Base-by-base conservation (phyloP, 2,113 vertebrate species). In the Platysteira castanea region DNA sequence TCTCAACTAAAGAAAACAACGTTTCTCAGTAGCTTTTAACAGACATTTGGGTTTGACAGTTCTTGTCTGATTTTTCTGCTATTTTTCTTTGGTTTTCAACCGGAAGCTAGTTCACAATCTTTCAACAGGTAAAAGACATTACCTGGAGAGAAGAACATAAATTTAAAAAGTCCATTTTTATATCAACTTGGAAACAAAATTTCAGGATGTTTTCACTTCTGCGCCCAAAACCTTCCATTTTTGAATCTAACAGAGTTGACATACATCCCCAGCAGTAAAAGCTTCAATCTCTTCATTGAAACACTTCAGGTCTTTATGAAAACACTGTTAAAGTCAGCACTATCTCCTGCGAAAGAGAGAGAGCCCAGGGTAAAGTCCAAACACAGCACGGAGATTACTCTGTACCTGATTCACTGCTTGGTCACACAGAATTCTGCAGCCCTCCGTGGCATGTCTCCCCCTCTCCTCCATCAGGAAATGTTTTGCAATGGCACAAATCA, bases 401-500 rank as follows among this genome's bases (percentile, higher is more conserved):
- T 64, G 49, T 35, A 73, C 59, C 53, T 93, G 74, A 91, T 80
- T 80, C 84, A 74, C 42, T 61, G 27, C 63, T 89, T 93, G 63
- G 89, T 94, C 74, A 85, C 46, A 83, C 13, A 61, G 67, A 94
- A 73, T 87, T 94, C 74, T 93, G 41, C 49, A 89, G 44, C 21
- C 37, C 6, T 91, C 65, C 61, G 57, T 39, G 50, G 44, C 46
- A 76, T n/a, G 19, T 65, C 41, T 93, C 61, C 50, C 26, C 21
- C 27, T 57, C 89, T 89, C 60, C 89, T 91, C 46, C 60, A 63
- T 22, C 7, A 3, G 53, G 53, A 53, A 71, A 87, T 75, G 65
- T 41, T 95, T 90, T 92, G 73, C 83, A 31, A 2, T 39, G 75
- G 76, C 69, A 96, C 74, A 92, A 95, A 93, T 82, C 49, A 79